Conservation (phyloP, 2,888 invertebrate species). For the Eurytoma adleriae region DNA sequence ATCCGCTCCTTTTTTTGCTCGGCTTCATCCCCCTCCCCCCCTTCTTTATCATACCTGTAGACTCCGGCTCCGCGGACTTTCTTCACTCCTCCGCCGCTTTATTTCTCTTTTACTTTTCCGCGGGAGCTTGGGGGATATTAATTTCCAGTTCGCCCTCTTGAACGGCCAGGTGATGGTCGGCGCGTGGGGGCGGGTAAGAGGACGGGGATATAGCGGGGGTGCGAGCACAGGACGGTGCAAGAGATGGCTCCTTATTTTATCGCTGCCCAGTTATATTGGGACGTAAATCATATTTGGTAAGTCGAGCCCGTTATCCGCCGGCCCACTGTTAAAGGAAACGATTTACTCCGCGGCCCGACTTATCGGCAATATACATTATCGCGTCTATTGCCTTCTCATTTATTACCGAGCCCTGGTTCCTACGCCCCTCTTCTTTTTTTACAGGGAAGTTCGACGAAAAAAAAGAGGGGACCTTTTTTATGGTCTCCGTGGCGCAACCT, state of each 20-base stretch:
- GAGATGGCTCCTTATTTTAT: constrained; percentile 68
- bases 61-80: constrained; percentile 9
- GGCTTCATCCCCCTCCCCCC: neutral
- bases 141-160: constrained; percentile 57
- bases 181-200: constrained; percentile 5
- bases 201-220: neutral
- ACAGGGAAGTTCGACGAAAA: neutral
- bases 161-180: constrained; percentile 32
- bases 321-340: constrained; percentile 40
- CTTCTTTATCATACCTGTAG: constrained; percentile 52
- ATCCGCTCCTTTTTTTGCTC: constrained; percentile 22
- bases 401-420: constrained; percentile 8
- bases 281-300: constrained; percentile 71
- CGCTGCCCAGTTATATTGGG: constrained; percentile 68
- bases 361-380: constrained; percentile 45
- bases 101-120: constrained; percentile 39
- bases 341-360: constrained; percentile 42
- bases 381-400: constrained; percentile 36
- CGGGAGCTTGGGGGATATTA: constrained; percentile 57
- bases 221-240: constrained; percentile 31
- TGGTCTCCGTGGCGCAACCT: neutral
- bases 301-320: constrained; percentile 64
- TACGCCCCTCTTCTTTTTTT: neutral
- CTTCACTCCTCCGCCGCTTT: neutral
- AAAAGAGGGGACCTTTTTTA: neutral